Base-by-base conservation (phyloP, 2,888 invertebrate species). In the Azorinus chamasolen region DNA sequence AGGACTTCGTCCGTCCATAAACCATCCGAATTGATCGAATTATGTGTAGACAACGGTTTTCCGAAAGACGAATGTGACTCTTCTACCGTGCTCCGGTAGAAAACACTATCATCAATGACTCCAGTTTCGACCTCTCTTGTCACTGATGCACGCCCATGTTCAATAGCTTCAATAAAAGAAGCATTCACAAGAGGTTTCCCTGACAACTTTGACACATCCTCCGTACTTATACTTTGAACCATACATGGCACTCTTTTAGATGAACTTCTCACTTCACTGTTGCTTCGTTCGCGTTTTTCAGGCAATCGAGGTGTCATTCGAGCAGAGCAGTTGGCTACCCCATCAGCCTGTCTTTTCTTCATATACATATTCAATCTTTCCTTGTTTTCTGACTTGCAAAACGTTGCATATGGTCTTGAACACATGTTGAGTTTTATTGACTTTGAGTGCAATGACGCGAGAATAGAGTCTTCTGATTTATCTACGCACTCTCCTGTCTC, bases 81-180 rank as follows among this genome's bases (percentile, higher is more conserved):
- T 24, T 62, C 50, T 25, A 66, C 61, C 16, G 46, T 46, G 24
- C 65, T 58, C 3, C 48, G 54, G 10, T 6, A 32, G 4, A 10
- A 10, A 6, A 32, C 4, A 10, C 4, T 6, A 20, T 54, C 27
- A 43, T 50, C 66, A 14, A 22, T 57, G 48, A 37, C 48, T 39
- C 63, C 68, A 43, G 37, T 41, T 1, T 53, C 57, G 18, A 46
- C 18, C 22, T 37, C 37, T 64, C 32, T 55, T 2, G 62, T 66
- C 16, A 77, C 74, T 2, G 73, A 68, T 3, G 54, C 61, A 55
- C 74, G 74, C 16, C 75, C 81, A 18, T 66, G 66, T 58, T 78
- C 75, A 25, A 81, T 78, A 1, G 81, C 81, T 48, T 78, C 69
- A 20, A 69, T 69, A 55, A 81, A 81, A 3, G 81, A 81, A 25